phyloP scores from a whole-genome alignment of 2,797 vertebrate genomes.

The Geotrypetes seraphini region DNA sequence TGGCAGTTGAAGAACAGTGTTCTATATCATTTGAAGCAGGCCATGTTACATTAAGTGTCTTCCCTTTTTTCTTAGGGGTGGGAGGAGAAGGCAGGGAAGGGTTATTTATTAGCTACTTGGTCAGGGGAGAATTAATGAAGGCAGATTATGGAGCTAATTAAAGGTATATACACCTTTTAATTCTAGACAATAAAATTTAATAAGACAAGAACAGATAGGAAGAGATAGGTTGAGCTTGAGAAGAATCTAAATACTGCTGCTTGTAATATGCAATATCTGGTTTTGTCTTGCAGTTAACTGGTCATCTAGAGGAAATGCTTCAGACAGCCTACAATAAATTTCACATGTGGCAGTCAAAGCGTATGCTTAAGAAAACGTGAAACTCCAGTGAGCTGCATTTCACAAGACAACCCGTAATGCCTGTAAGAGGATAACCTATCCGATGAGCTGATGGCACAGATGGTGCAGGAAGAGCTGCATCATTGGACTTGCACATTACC shows the following conservation, averaged over 20 bases:
- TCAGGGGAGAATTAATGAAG: too few species aligned
- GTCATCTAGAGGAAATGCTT: slow-evolving; percentile 94
- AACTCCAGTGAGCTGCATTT: slow-evolving; percentile 14
- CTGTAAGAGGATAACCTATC: slow-evolving; percentile 42
- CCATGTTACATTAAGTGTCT: too few species aligned
- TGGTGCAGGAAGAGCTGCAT: slow-evolving; percentile 38
- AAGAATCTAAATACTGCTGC: background rate
- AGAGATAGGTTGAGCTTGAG: background rate
- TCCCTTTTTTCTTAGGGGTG: too few species aligned
- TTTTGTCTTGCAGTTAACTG: slow-evolving; percentile 65
- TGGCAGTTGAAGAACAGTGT: too few species aligned
- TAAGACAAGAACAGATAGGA: too few species aligned
- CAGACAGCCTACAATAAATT: slow-evolving; percentile 93
- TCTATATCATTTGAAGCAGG: too few species aligned
- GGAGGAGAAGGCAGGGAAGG: too few species aligned
- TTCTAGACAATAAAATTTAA: too few species aligned
- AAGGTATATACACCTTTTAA: too few species aligned
- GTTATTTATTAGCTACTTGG: too few species aligned
- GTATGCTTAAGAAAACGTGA: slow-evolving; percentile 96
- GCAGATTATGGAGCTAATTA: too few species aligned
- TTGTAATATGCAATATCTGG: background rate
- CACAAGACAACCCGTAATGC: slow-evolving; percentile 32
- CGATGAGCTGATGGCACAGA: slow-evolving; percentile 33
- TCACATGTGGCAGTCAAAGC: slow-evolving; percentile 87
- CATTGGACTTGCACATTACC: slow-evolving; percentile 37